Conservation (phyloP, 2,888 invertebrate species). For the Dolichomitus sp. region DNA sequence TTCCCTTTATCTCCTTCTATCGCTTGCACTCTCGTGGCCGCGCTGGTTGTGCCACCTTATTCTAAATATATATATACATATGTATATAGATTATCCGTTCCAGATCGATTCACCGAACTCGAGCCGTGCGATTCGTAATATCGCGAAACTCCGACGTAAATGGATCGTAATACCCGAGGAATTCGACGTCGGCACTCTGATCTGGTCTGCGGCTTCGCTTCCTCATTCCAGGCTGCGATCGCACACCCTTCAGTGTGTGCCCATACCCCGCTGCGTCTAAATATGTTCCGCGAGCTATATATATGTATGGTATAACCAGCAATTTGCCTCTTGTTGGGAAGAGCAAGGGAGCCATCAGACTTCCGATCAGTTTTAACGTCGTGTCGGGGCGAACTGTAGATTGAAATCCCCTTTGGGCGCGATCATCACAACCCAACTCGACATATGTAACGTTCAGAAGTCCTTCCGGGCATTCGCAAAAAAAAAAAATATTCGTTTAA, state of each 20-base stretch:
- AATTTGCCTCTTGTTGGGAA: conserved; percentile 46
- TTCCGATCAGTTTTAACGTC: conserved; percentile 57
- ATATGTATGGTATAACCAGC: conserved; percentile 31
- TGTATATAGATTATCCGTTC: conserved; percentile 62
- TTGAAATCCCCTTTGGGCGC: conserved; percentile 27
- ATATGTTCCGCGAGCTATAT: conserved; percentile 41
- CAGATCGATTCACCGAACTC: conserved; percentile 64
- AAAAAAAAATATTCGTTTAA: conserved; percentile 29
- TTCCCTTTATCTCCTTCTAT: conserved; percentile 32
- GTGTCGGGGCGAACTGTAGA: conserved; percentile 19
- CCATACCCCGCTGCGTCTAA: conserved; percentile 39
- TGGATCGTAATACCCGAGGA: conserved; percentile 78
- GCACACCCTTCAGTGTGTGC: conserved; percentile 1
- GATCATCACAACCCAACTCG: conserved; percentile 18
- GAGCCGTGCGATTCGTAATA: conserved; percentile 76
- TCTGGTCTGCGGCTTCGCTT: conserved; percentile 40
- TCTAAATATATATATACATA: conserved; percentile 7
- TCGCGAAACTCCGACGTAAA: conserved; percentile 78
- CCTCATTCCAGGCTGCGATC: conserved; percentile 43
- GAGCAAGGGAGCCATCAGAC: conserved; percentile 13
- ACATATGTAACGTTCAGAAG: neutral
- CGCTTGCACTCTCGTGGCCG: conserved; percentile 18
- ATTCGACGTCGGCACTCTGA: conserved; percentile 70
- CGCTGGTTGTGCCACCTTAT: conserved; percentile 7
- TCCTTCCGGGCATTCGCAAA: conserved; percentile 10